phyloP scores from a whole-genome alignment of 2,797 vertebrate genomes.

The Trichosurus vulpecula region DNA sequence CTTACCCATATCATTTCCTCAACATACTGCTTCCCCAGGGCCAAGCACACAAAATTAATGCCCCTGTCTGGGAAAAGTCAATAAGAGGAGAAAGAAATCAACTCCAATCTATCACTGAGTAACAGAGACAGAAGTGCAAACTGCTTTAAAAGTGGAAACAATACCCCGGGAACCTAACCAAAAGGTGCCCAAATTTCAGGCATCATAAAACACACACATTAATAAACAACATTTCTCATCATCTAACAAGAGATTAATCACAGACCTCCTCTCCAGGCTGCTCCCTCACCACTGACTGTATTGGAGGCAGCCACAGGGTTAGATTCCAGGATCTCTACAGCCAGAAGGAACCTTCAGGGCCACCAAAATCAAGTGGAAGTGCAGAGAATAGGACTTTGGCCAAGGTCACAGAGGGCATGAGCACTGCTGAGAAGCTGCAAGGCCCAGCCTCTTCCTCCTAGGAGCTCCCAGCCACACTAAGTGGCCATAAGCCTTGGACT shows the following conservation, averaged over 20 bases:
- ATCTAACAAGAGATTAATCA: not conserved
- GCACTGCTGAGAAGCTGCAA: not conserved
- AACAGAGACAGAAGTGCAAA: not conserved
- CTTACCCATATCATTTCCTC: not conserved
- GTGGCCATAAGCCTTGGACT: not conserved
- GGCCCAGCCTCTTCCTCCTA: not conserved
- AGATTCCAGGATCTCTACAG: not conserved
- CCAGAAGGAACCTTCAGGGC: not conserved
- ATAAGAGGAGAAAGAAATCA: not conserved
- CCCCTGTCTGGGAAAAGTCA: not conserved
- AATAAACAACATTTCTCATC: not conserved
- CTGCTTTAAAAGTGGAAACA: not conserved
- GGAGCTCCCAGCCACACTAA: not conserved
- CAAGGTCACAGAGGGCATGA: not conserved
- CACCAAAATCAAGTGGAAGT: not conserved
- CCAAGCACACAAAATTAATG: not conserved
- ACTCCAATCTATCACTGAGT: not conserved
- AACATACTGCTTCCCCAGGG: not conserved
- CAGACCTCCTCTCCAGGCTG: not conserved
- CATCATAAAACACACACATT: not conserved
- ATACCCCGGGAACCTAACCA: not conserved
- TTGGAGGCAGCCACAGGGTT: not conserved
- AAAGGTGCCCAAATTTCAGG: not conserved
- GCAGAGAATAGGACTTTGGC: not conserved
- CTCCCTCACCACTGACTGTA: not conserved